Percentiles rank a stretch among this genome's conserved stretches.
Evolutionary conservation across 2,888 invertebrate genomes (phyloP).

Genomic region (Pemphredon lugubris): DNA sequence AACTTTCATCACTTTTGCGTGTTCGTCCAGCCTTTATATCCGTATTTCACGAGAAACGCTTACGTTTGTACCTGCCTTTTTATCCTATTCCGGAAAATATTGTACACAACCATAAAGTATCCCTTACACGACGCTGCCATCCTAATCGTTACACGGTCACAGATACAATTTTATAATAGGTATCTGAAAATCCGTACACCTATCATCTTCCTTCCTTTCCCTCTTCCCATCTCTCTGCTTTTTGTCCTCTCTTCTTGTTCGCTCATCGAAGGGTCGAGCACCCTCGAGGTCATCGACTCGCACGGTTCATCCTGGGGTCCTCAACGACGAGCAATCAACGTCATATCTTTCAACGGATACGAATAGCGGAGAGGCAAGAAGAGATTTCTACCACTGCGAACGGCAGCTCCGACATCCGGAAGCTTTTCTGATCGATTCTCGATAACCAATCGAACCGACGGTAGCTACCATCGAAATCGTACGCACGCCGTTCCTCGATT

Average conservation of each 20-base stretch:
- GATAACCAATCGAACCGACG: constrained; percentile 60
- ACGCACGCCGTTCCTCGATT: constrained; percentile 49
- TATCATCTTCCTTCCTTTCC: not conserved
- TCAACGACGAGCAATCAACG: constrained; percentile 69
- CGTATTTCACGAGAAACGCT: not conserved
- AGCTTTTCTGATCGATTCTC: constrained; percentile 57
- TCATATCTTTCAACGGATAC: constrained; percentile 67
- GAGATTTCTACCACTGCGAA: constrained; percentile 61
- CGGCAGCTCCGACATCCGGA: constrained; percentile 47
- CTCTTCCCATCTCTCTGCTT: no score
- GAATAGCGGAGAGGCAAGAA: constrained; percentile 50
- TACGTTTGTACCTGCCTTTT: no score
- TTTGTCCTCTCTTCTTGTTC: constrained; percentile 2
- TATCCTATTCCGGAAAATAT: no score
- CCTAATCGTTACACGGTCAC: no score
- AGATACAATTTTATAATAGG: no score
- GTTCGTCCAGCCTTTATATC: not conserved
- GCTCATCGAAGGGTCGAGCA: constrained; percentile 42
- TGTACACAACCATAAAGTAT: no score
- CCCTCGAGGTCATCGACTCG: constrained; percentile 58
- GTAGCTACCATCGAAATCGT: constrained; percentile 56
- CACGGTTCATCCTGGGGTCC: constrained; percentile 60
- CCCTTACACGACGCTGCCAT: no score
- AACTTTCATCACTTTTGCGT: constrained; percentile 13
- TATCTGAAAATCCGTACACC: no score